Evolutionary conservation across 2,797 vertebrate species (phyloP).

Genomic region (Melanotaenia trifasciata): DNA sequence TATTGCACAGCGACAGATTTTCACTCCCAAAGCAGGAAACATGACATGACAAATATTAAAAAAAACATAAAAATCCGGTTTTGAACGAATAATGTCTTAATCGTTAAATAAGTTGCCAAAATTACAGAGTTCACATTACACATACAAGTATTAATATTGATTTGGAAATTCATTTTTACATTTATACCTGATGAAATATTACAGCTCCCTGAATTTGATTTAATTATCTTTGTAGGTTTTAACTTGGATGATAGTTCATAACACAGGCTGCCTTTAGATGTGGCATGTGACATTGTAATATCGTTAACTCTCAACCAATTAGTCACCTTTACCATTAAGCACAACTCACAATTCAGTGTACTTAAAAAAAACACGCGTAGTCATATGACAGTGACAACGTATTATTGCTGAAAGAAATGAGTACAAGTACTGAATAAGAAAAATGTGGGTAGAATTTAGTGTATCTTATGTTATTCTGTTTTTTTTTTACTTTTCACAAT

Average conservation of each 20-base stretch:
- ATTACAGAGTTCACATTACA: not conserved
- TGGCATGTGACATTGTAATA: not conserved
- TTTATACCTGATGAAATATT: not conserved
- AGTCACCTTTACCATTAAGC: conserved; percentile 16
- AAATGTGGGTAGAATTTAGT: conserved; percentile 14
- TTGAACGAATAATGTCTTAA: not conserved
- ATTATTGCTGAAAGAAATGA: conserved; percentile 32
- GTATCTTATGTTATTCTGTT: not conserved
- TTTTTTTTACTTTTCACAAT: conserved; percentile 8
- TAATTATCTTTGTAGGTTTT: not conserved
- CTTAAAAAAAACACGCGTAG: not conserved
- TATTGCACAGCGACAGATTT: conserved; percentile 9
- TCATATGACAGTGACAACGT: not conserved
- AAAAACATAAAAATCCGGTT: not conserved
- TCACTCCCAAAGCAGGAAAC: conserved; percentile 8
- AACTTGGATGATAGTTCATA: not conserved
- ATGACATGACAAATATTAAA: conserved; percentile 24
- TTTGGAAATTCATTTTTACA: conserved; percentile 1
- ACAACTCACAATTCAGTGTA: not conserved
- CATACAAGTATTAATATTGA: conserved; percentile 16
- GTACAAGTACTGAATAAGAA: conserved; percentile 1
- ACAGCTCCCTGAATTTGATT: conserved; percentile 15
- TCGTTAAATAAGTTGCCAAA: conserved; percentile 8
- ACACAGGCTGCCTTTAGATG: conserved; percentile 6
- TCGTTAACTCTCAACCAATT: conserved; percentile 3